Evolutionary conservation across 2,113 vertebrate species (phyloP).

Genomic region (Xyliphius kryptos): DNA sequence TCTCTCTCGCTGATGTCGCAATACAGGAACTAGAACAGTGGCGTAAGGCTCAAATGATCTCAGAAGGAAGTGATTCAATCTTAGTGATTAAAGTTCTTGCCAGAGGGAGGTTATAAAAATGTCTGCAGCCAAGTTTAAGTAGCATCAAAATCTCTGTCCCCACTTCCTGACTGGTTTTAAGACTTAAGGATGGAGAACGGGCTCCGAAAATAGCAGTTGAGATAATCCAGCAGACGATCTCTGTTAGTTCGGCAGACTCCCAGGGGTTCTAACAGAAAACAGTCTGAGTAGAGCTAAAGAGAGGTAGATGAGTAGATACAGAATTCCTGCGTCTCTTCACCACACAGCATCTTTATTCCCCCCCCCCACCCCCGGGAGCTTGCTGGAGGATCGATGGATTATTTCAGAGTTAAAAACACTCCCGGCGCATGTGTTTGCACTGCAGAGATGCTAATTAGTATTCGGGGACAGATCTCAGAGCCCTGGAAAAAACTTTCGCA

Average conservation of each 20-base stretch:
- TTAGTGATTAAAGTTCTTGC: too few species aligned
- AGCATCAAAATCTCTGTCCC: too few species aligned
- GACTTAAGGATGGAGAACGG: neutral
- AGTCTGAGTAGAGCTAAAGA: neutral
- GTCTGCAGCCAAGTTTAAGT: too few species aligned
- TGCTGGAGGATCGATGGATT: constrained; percentile 24
- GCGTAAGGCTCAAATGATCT: too few species aligned
- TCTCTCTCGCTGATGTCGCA: too few species aligned
- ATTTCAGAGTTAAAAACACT: constrained; percentile 30
- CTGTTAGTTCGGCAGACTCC: constrained; percentile 6
- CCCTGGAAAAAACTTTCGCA: constrained; percentile 19
- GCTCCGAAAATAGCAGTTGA: neutral
- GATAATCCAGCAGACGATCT: constrained; percentile 6
- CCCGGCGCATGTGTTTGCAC: constrained; percentile 11
- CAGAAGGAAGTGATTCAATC: too few species aligned
- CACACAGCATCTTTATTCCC: constrained; percentile 21
- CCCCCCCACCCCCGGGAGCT: constrained; percentile 10
- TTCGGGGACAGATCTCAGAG: constrained; percentile 26
- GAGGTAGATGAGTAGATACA: constrained; percentile 4
- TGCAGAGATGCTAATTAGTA: constrained; percentile 32
- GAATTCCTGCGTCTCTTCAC: constrained; percentile 25
- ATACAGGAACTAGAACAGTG: too few species aligned
- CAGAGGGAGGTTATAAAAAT: too few species aligned
- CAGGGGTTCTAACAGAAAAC: constrained; percentile 5
- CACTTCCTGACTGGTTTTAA: too few species aligned